Base-by-base conservation (phyloP, 2,797 vertebrate genomes). In the Otus scops region DNA sequence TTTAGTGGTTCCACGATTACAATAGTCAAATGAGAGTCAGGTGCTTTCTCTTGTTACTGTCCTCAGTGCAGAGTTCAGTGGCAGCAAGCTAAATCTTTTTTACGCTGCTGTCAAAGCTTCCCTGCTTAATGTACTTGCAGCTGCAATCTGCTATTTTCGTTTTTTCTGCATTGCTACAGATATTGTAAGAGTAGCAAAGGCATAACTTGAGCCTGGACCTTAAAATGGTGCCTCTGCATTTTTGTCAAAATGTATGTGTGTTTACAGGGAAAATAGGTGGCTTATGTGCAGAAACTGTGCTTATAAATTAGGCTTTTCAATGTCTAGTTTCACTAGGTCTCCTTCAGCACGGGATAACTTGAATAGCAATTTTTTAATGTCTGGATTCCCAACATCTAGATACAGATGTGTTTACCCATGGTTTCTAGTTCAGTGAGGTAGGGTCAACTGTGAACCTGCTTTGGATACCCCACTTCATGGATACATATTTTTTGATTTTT, bases 1-100 rank as follows among this genome's bases (percentile, higher is more conserved):
- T 96, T 86, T 94, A 94, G 92, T 77, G 79, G 54, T 34, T 86
- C 73, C 22, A 2, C 60, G 81, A 74, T 93, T 74, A 53, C 78
- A 30, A 8, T 50, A 91, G 90, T 92, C 88, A 95, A 77, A 68
- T 87, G 91, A 92, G 80, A 94, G 88, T 96, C 92, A 87, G 93
- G 90, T 95, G 95, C 80, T 87, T 74, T 92, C 70, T 73, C 57
- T 70, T 63, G 39, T 85, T 89, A 32, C 61, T 82, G 92, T 92
- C 87, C 75, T 83, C 39, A 30, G 86, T 70, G 77, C 34, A 77
- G 88, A 94, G 90, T 93, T 89, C 60, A 39, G 60, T 56, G 67
- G 81, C 56, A 93, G 68, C 53, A 85, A 80, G 64, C 45, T 48
- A 47, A n/a, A 77, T 76, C 45, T 84, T 61, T 93, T 48, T 56